A percentile compares a stretch with the other conserved stretches of the same genome.
Evolutionary conservation across 2,888 invertebrate species (phyloP).

Genomic region (Carabus problematicus): DNA sequence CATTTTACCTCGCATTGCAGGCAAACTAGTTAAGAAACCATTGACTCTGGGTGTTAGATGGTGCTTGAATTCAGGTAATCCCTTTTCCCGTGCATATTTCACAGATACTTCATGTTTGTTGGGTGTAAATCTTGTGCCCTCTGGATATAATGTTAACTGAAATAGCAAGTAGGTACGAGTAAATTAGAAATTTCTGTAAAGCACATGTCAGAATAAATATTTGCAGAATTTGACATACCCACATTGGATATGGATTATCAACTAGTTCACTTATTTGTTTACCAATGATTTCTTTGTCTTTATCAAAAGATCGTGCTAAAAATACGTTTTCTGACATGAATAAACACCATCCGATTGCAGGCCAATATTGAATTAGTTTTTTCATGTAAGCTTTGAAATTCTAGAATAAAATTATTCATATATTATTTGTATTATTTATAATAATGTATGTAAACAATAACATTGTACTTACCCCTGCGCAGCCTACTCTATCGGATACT

Average conservation of each 20-base stretch:
- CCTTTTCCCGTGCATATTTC: conserved; percentile 81
- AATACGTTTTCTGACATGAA: conserved; percentile 90
- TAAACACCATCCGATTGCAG: conserved; percentile 93
- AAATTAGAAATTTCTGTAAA: background rate
- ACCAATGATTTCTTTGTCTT: conserved; percentile 80
- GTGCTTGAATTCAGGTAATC: conserved; percentile 80
- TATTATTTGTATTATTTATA: too few relatives aligned
- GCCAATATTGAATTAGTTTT: conserved; percentile 85
- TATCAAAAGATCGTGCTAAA: conserved; percentile 83
- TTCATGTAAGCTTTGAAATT: conserved; percentile 92
- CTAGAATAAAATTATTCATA: conserved; percentile 59
- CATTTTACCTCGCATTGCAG: conserved; percentile 76
- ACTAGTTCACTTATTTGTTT: conserved; percentile 76
- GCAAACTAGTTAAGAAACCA: conserved; percentile 83
- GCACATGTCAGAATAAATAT: background rate
- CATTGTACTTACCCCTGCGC: too few relatives aligned
- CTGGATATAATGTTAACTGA: conserved; percentile 82
- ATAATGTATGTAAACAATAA: too few relatives aligned
- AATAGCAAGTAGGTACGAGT: conserved; percentile 47
- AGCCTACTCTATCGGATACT: too few relatives aligned
- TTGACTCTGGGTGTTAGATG: conserved; percentile 90
- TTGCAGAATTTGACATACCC: conserved; percentile 63
- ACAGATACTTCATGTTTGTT: conserved; percentile 82
- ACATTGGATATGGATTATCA: conserved; percentile 84
- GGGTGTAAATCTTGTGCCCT: conserved; percentile 86